Base-by-base conservation (phyloP, 1,140 invertebrate genomes). In the Drosophila arizonae region DNA sequence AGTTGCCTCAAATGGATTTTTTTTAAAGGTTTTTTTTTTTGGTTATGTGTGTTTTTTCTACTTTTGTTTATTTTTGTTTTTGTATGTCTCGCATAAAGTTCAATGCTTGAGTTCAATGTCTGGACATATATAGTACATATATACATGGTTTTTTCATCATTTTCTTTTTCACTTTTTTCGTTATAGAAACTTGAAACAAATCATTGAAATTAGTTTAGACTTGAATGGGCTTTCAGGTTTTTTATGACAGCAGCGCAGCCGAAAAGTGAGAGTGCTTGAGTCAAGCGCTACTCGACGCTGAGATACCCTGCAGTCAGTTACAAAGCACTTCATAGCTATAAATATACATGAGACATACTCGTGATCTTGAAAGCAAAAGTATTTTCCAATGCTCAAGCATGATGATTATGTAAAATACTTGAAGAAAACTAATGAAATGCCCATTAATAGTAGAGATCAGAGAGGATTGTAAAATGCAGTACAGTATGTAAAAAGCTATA, bases 21-120 rank as follows among this genome's bases (percentile, higher is more conserved):
- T 24, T 48, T 30, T 6, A 6, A 1, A n/a, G n/a, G 0, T 17
- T 17, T 17, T 17, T 17, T 17, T 5, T 30, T 6, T 30, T 6
- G 21, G 21, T 2, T 24, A 24, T 36, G 33, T 36, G 33, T 36
- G 33, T 50, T 50, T 26, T 21, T 50, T 48, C 45, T 6, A 17
- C 43, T 28, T 36, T 60, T 36, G 17, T 26, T 50, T 26, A 10
- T 11, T 50, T 50, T 50, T 50, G 48, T 56, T 45, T 50, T 45
- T 50, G 8, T 56, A 17, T 48, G 13, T 30, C 41, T 56, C 10
- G 57, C 15, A 56, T 63, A 51, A 63, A 64, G 80, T 82, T 82
- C 78, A 82, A 48, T 60, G 76, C 41, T 76, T 74, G 80, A 76
- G 80, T 84, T 82, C 80, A 82, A 84, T 82, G 80, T 60, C 74